These are phyloP conservation scores for Procavia capensis DNA, from an alignment of 2,113 vertebrate species.

Conservation along the genomic window DNA sequence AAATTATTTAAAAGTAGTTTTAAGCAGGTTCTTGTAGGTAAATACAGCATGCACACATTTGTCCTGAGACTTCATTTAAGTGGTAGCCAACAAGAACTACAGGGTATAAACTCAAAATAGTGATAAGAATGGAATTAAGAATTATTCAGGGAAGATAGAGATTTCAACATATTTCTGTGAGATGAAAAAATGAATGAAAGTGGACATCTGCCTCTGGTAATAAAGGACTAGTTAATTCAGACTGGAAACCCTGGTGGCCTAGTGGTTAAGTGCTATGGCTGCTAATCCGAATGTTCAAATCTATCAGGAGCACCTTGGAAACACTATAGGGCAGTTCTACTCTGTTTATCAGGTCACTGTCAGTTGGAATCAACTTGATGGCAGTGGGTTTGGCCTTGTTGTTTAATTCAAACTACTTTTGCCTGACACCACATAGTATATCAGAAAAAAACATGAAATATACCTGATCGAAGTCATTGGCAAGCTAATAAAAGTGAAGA, in stretches of 20 bases:
- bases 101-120: not conserved
- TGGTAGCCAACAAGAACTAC: not conserved
- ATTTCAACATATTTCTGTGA: slow-evolving; percentile 37
- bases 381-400: no score
- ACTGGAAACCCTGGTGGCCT: no score
- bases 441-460: not conserved
- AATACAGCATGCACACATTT: not conserved
- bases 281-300: no score
- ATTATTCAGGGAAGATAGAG: not conserved
- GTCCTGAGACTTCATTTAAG: not conserved
- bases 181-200: not conserved
- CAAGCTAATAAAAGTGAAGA: slow-evolving; percentile 9
- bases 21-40: slow-evolving; percentile 4
- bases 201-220: not conserved
- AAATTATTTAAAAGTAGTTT: slow-evolving; percentile 53
- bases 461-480: not conserved
- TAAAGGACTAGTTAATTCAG: not conserved
- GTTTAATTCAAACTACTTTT: not conserved
- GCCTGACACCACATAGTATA: not conserved
- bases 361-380: no score
- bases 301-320: no score
- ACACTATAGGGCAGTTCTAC: no score
- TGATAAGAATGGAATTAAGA: not conserved
- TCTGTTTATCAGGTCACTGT: no score
- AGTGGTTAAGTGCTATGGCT: no score